Base-by-base conservation (phyloP, 2,113 vertebrate species). In the Syrmaticus mikado region DNA sequence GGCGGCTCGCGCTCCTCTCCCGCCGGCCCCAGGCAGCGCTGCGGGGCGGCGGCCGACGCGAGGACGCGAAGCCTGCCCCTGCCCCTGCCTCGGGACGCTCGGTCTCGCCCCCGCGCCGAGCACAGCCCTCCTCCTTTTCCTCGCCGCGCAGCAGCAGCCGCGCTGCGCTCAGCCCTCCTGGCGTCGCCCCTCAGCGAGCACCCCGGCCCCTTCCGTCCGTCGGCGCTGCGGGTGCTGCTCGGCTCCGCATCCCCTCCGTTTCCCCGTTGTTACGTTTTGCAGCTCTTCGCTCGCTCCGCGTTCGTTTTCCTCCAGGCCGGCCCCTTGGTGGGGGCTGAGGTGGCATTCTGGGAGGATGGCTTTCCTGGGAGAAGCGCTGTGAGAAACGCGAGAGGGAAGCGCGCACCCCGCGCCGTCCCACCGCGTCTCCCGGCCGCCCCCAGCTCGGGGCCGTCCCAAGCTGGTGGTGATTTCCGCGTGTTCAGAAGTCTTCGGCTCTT, bases 401-500 rank as follows among this genome's bases (percentile, higher is more conserved):
- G 8, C 18, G 1, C 36, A 4, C 57, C 6, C 0, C 0, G 2
- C n/a, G 15, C 24, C 62, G 20, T 85, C 43, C 53, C 12, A 1
- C 57, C 41, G 27, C 22, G 4, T 38, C 21, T 57, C 32, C 5
- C 21, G 16, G 11, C 74, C 34, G 19, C 38, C 71, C 24, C 81
- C 34, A 28, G 24, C 16, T 21, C 21, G 9, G 18, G 3, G 34
- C 8, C 45, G 58, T 66, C 40, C 34, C 34, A 32, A 78, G 46
- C 16, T 87, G 81, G 11, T 10, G 17, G 1, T 52, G 57, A 18
- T 78, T 72, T 75, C 70, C 13, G 0, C 21, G 11, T 34, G 2
- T 68, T 53, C 43, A 14, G 32, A 27, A 50, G 46, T 64, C n/a
- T 75, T 58, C 3, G 14, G 28, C 32, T 30, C 27, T 28, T 53